phyloP scores from a whole-genome alignment of 2,797 vertebrate genomes.

The Phalloptychus januarius region DNA sequence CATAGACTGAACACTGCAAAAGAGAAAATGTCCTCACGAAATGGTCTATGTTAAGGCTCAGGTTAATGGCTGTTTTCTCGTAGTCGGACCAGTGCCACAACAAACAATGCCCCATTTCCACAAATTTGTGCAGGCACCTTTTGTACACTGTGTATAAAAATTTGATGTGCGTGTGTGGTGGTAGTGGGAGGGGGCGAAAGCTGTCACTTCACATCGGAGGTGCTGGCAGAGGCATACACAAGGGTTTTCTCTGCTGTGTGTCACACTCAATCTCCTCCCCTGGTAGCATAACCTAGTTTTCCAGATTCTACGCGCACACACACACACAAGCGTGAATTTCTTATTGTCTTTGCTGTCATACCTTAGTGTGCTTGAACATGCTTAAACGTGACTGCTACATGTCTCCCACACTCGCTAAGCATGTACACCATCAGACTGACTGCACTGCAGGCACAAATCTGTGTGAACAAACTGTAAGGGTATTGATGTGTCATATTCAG shows the following conservation, averaged over 20 bases:
- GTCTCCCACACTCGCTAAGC: background rate
- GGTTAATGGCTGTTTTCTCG: conserved; percentile 19
- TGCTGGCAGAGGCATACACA: conserved; percentile 38
- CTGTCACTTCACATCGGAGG: conserved; percentile 60
- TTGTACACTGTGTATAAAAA: conserved; percentile 54
- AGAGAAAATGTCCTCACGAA: conserved; percentile 16
- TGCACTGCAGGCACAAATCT: background rate
- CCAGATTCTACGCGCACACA: conserved; percentile 9
- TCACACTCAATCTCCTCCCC: conserved; percentile 61
- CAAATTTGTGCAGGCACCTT: conserved; percentile 46
- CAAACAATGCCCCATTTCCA: conserved; percentile 56
- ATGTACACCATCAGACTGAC: background rate
- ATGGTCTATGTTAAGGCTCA: conserved; percentile 27
- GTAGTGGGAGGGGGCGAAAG: conserved; percentile 19
- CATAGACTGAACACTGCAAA: conserved; percentile 28
- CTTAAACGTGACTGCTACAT: background rate
- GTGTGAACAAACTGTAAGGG: conserved; percentile 2
- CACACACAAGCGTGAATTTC: background rate
- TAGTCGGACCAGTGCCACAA: conserved; percentile 26
- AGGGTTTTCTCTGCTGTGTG: conserved; percentile 64
- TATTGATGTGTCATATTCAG: conserved; percentile 1
- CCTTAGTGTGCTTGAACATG: background rate
- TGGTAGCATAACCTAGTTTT: conserved; percentile 71
- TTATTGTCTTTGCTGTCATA: background rate
- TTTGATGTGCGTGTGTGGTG: conserved; percentile 37